Conservation (phyloP, 1,140 invertebrate genomes). For the Hyles euphorbiae region DNA sequence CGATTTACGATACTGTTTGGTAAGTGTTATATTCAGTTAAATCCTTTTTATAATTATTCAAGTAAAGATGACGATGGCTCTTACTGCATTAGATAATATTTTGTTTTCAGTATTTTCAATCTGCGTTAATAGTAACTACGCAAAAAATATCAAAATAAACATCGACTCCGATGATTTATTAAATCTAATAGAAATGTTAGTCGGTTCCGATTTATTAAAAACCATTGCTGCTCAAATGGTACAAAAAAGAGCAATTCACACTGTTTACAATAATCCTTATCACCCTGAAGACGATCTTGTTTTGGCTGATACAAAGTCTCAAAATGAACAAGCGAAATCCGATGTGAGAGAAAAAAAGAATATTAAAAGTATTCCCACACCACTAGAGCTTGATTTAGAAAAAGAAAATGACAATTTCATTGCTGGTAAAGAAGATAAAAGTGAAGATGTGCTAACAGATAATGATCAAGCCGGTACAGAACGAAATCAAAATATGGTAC, state of each 20-base stretch:
- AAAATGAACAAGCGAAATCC: background rate
- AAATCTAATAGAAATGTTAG: background rate
- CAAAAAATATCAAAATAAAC: constrained; percentile 6
- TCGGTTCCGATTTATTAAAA: constrained; percentile 7
- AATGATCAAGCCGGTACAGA: constrained; percentile 5
- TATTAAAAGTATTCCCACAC: background rate
- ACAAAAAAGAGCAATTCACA: background rate
- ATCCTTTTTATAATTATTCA: background rate
- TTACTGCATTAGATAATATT: background rate
- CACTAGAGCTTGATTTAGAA: constrained; percentile 2
- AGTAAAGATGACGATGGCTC: background rate
- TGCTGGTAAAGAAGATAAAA: background rate
- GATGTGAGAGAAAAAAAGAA: background rate
- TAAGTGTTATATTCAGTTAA: too few relatives aligned
- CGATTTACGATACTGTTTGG: too few relatives aligned
- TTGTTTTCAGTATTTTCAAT: background rate
- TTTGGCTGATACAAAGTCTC: too few relatives aligned
- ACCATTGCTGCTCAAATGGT: background rate
- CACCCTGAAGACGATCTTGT: constrained; percentile 6
- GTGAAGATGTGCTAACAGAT: constrained; percentile 8
- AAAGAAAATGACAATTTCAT: constrained; percentile 11
- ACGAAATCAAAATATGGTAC: too few relatives aligned
- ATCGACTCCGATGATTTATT: constrained; percentile 6
- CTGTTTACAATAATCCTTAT: constrained; percentile 5
- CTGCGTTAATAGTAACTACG: background rate